These are phyloP conservation scores for Adineta ricciae DNA, from an alignment of 2,888 invertebrate species.

Conservation along the genomic window DNA sequence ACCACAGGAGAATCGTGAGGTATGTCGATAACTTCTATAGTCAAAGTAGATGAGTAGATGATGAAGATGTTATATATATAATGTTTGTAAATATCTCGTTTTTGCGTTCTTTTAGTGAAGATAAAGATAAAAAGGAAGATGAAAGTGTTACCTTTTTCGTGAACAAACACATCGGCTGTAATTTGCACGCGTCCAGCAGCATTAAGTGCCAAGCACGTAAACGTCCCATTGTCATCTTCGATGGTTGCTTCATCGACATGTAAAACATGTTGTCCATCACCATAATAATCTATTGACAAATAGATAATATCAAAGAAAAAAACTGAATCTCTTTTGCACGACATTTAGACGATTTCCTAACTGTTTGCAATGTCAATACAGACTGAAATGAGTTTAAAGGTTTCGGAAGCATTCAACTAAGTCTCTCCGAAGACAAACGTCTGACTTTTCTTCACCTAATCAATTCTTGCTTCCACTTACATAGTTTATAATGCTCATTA, in stretches of 20 bases:
- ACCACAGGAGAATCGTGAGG: not conserved
- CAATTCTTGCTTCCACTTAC: not conserved
- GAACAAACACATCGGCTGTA: slow-evolving; percentile 28
- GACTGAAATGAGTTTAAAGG: not conserved
- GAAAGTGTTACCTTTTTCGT: slow-evolving; percentile 23
- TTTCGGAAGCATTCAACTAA: not conserved
- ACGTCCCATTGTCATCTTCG: slow-evolving; percentile 25
- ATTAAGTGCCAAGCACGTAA: slow-evolving; percentile 23
- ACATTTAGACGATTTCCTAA: not conserved
- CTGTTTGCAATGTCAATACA: not conserved
- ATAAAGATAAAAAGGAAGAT: not conserved
- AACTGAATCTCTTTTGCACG: not conserved
- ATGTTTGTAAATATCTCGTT: not conserved
- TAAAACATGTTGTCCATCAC: slow-evolving; percentile 25
- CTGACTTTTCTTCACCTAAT: no score
- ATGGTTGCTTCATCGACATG: not conserved
- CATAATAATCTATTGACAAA: slow-evolving; percentile 25
- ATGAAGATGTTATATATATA: not conserved
- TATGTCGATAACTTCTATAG: not conserved
- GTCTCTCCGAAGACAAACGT: not conserved
- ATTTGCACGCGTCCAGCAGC: slow-evolving; percentile 10
- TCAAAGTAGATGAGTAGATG: not conserved
- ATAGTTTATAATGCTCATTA: slow-evolving; percentile 11
- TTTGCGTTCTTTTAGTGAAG: not conserved
- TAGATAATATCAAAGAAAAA: not conserved